These are phyloP conservation scores for Argyresthia albistria DNA, from an alignment of 2,888 invertebrate species.

Conservation along the genomic window DNA sequence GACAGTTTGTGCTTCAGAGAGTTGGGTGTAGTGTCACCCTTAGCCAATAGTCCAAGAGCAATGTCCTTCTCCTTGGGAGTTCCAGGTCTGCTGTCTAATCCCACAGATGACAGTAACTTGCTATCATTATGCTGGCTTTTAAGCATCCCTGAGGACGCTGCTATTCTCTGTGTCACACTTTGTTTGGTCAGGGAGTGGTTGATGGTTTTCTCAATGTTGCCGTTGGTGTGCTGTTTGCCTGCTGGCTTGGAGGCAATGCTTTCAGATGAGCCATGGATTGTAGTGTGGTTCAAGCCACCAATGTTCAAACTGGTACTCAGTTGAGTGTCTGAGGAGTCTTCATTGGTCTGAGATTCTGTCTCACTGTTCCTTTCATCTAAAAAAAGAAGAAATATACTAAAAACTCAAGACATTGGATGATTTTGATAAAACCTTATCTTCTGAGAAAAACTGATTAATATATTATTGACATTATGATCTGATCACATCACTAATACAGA, in stretches of 20 bases:
- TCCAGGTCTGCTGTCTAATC: conserved; percentile 56
- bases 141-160: conserved; percentile 45
- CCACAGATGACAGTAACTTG: conserved; percentile 50
- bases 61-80: conserved; percentile 64
- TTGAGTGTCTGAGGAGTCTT: conserved; percentile 81
- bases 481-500: no score
- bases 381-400: conserved; percentile 16
- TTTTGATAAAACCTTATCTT: no score
- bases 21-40: conserved; percentile 52
- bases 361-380: conserved; percentile 89
- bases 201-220: conserved; percentile 50
- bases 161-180: conserved; percentile 53
- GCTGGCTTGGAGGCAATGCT: conserved; percentile 62
- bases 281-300: conserved; percentile 55
- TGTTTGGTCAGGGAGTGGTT: conserved; percentile 45
- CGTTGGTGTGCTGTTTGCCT: conserved; percentile 66
- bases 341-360: conserved; percentile 88
- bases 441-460: no score
- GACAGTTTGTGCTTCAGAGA: conserved; percentile 67
- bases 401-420: conserved; percentile 10
- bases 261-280: conserved; percentile 64
- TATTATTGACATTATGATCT: no score
- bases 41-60: conserved; percentile 34
- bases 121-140: conserved; percentile 54
- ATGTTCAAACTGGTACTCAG: conserved; percentile 61